phyloP scores from a whole-genome alignment of 2,888 invertebrate genomes.

The Harpagoxenus sublaevis region DNA sequence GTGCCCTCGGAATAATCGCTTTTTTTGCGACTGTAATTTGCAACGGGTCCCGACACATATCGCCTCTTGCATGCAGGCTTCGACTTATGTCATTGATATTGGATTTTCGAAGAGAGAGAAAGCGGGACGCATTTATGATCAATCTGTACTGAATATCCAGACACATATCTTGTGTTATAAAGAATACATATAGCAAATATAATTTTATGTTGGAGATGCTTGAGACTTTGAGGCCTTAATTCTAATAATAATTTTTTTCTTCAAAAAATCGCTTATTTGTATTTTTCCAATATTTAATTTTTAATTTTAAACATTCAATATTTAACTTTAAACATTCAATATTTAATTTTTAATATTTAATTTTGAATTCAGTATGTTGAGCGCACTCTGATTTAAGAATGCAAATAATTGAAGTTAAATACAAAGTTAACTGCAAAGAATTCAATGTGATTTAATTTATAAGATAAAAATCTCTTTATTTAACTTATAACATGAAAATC shows the following conservation, averaged over 20 bases:
- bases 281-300: no score
- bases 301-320: not conserved
- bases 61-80: constrained; percentile 2
- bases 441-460: not conserved
- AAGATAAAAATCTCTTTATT: not conserved
- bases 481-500: not conserved
- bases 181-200: not conserved
- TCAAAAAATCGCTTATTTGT: not conserved
- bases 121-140: not conserved
- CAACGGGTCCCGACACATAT: constrained; percentile 17
- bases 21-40: constrained; percentile 40
- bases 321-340: no score
- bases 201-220: not conserved
- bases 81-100: constrained; percentile 32
- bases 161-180: not conserved
- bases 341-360: not conserved
- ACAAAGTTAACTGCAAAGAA: not conserved
- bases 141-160: not conserved
- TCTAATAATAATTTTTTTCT: not conserved
- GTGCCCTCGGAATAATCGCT: constrained; percentile 21
- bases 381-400: not conserved
- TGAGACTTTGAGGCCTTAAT: not conserved
- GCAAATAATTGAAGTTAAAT: not conserved
- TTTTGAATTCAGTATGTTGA: not conserved
- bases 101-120: constrained; percentile 18